Percentiles rank a stretch among this genome's conserved stretches.
Evolutionary conservation across 1,140 invertebrate genomes (phyloP).

Genomic region (Protaetia brevitarsis): DNA sequence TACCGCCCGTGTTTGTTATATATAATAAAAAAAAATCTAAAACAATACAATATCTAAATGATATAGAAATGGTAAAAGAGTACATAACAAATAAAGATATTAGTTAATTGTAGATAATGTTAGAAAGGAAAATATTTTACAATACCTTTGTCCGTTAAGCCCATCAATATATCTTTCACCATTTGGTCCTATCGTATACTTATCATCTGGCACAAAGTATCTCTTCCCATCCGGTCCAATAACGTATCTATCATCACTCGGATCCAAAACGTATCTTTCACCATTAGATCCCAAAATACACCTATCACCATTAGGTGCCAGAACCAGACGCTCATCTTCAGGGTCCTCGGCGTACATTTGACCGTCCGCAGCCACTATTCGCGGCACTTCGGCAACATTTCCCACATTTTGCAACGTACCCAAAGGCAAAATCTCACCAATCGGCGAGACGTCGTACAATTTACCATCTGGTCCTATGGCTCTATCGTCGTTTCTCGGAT

Average conservation of each 20-base stretch:
- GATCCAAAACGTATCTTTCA: constrained; percentile 9
- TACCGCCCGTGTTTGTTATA: too few relatives aligned
- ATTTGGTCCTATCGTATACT: not conserved
- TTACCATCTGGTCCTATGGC: constrained; percentile 14
- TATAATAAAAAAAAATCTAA: too few relatives aligned
- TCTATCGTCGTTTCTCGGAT: not conserved
- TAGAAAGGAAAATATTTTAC: not conserved
- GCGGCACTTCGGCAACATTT: not conserved
- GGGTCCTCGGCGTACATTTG: not conserved
- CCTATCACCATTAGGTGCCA: not conserved
- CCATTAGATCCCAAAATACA: constrained; percentile 14
- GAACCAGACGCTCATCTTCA: not conserved
- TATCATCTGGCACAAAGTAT: not conserved
- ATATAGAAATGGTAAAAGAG: too few relatives aligned
- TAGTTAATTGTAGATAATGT: too few relatives aligned
- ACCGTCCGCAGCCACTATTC: not conserved
- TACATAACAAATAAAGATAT: too few relatives aligned
- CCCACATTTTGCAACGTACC: not conserved
- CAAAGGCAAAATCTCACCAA: not conserved
- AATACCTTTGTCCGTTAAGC: not conserved
- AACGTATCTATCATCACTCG: constrained; percentile 19
- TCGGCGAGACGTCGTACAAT: not conserved
- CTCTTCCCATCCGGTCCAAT: not conserved
- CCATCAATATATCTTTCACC: constrained; percentile 2
- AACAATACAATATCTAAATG: too few relatives aligned